Base-by-base conservation (phyloP, 2,888 invertebrate species). In the Drosophila fulvimacula region DNA sequence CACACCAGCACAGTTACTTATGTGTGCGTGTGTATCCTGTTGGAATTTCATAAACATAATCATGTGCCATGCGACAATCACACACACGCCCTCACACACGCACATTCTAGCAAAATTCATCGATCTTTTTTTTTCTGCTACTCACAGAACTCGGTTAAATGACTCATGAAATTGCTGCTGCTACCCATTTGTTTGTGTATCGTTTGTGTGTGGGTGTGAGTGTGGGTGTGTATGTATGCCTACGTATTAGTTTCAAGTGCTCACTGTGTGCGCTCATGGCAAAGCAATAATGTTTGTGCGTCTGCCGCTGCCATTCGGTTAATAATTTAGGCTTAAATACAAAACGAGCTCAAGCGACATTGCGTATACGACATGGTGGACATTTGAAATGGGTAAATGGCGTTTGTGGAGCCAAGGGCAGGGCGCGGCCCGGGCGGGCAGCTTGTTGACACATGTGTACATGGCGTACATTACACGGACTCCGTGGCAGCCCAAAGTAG, bases 151-250 rank as follows among this genome's bases (percentile, higher is more conserved):
- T 85, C 71, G 73, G 85, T 85, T 85, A 88, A 85, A 85, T 85
- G 85, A 88, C 88, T 88, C 85, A 85, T 85, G 85, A 85, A 85
- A 85, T 85, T 85, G 85, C 79, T 73, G 85, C 79, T 84, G 85
- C 83, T 79, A 78, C 86, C 81, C 82, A 81, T 83, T 86, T 83
- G 69, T 66, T 79, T 76, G 79, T 79, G 65, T 69, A 59, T 67
- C 62, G 39, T 55, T 9, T 30, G 30, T 30, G 30, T 30, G 30
- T 30, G 30, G 9, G 30, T 41, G 11, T 44, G 44, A 57, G 60
- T 34, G 38, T 58, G 17, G 48, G 30, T 48, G 53, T 42, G 11
- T 44, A 38, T 56, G 58, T 34, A 21, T 59, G 57, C 15, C 59
- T 61, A 34, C 73, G 77, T 87, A 77, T 84, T 76, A 84, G 85